These are phyloP conservation scores for Semnornis frantzii DNA, from an alignment of 2,113 vertebrate species.

Conservation along the genomic window DNA sequence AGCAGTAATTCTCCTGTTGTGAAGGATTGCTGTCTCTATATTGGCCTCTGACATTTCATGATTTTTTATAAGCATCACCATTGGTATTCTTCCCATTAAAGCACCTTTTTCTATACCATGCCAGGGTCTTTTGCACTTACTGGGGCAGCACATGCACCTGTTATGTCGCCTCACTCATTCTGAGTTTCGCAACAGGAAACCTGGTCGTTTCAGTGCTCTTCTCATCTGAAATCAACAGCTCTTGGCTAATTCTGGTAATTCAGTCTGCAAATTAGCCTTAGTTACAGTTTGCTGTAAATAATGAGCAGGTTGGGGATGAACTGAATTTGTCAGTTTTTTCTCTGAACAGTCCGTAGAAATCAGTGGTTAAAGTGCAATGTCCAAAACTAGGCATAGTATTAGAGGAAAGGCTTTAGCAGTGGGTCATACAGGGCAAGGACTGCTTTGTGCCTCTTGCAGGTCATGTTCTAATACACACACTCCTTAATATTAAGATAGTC, in stretches of 20 bases:
- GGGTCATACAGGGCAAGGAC: not conserved
- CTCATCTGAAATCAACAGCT: not conserved
- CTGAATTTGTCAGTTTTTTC: slow-evolving; percentile 1
- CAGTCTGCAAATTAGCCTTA: not conserved
- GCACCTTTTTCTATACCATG: not conserved
- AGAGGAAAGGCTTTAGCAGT: not conserved
- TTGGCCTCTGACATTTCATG: not conserved
- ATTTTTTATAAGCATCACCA: not conserved
- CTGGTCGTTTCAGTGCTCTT: not conserved
- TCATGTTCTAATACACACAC: not conserved
- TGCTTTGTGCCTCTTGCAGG: not conserved
- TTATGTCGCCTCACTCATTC: not conserved
- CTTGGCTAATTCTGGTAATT: not conserved
- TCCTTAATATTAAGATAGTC: not conserved
- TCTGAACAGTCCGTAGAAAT: not conserved
- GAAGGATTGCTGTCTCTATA: not conserved
- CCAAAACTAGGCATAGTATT: not conserved
- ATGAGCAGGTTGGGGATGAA: slow-evolving; percentile 12
- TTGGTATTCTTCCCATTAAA: not conserved
- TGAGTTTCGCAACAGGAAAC: not conserved
- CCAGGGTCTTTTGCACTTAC: not conserved
- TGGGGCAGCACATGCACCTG: not conserved
- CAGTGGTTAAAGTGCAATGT: not conserved
- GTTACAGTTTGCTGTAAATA: slow-evolving; percentile 23
- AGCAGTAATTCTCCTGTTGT: not conserved